Evolutionary conservation across 2,888 invertebrate genomes (phyloP).

Genomic region (Steinernema carpocapsae): DNA sequence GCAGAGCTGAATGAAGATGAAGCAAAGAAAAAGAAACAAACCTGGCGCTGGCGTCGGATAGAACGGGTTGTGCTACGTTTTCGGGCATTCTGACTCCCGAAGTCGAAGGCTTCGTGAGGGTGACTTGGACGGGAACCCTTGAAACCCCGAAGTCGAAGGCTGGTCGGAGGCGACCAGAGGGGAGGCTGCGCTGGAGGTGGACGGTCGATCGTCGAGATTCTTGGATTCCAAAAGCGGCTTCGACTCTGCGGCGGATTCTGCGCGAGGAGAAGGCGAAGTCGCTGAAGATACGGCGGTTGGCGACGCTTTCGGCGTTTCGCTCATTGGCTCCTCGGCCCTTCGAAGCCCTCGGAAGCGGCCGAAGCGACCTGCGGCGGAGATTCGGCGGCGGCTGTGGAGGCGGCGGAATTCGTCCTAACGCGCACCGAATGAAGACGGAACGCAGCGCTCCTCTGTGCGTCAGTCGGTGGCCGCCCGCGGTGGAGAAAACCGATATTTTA

Average conservation of each 20-base stretch:
- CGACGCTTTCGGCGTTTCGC: constrained; percentile 28
- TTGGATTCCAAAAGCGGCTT: background rate
- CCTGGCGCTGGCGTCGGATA: constrained; percentile 31
- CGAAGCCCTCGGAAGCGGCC: too few species aligned
- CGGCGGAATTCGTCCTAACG: constrained; percentile 7
- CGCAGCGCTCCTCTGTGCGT: too few species aligned
- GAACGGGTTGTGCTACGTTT: constrained; percentile 9
- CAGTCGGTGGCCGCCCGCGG: background rate
- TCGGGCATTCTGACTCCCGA: constrained; percentile 29
- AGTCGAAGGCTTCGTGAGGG: constrained; percentile 22
- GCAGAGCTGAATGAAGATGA: background rate
- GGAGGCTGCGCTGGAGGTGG: constrained; percentile 21
- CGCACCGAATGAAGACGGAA: background rate
- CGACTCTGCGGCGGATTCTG: too few species aligned
- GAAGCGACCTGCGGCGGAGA: too few species aligned
- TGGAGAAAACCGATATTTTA: constrained; percentile 29
- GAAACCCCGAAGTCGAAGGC: constrained; percentile 16
- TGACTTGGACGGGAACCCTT: background rate
- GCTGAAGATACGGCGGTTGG: background rate
- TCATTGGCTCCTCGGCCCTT: constrained; percentile 13
- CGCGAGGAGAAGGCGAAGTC: too few species aligned
- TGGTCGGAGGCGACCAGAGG: constrained; percentile 9
- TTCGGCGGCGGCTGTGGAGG: background rate
- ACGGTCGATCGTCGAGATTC: constrained; percentile 35
- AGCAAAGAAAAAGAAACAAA: background rate